Conservation (phyloP, 2,113 vertebrate species). For the Engraulis encrasicolus region DNA sequence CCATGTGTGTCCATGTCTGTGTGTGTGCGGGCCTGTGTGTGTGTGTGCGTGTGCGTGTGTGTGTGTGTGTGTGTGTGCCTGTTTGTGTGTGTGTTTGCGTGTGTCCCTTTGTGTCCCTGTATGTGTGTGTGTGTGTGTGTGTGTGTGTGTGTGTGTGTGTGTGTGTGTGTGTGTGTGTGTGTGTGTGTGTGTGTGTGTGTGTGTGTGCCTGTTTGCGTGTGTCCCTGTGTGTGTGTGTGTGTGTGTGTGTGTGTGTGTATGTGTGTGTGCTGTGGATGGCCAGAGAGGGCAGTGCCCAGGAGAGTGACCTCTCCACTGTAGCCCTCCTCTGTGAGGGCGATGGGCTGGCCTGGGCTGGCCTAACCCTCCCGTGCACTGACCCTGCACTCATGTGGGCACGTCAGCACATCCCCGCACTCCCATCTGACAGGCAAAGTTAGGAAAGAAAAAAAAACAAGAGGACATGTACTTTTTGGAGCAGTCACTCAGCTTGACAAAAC, state of each 20-base stretch:
- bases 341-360: no score
- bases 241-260: slow-evolving; percentile 37
- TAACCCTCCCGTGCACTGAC: neutral
- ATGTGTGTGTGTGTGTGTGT: neutral
- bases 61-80: slow-evolving; percentile 40
- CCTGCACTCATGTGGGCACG: neutral
- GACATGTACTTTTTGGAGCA: neutral
- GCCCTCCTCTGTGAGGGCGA: neutral
- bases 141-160: neutral
- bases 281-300: neutral
- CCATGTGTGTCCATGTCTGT: no score
- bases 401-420: neutral
- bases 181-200: neutral
- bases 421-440: neutral
- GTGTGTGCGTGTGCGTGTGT: slow-evolving; percentile 5
- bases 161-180: neutral
- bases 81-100: no score
- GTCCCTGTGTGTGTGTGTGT: neutral
- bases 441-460: neutral
- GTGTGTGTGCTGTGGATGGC: no score
- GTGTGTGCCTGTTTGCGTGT: no score
- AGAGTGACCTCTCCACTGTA: neutral
- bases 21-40: neutral
- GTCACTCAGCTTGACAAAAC: neutral
- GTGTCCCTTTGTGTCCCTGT: slow-evolving; percentile 44